phyloP scores from a whole-genome alignment of 2,888 invertebrate species.

The Stenolophus ochropezus region DNA sequence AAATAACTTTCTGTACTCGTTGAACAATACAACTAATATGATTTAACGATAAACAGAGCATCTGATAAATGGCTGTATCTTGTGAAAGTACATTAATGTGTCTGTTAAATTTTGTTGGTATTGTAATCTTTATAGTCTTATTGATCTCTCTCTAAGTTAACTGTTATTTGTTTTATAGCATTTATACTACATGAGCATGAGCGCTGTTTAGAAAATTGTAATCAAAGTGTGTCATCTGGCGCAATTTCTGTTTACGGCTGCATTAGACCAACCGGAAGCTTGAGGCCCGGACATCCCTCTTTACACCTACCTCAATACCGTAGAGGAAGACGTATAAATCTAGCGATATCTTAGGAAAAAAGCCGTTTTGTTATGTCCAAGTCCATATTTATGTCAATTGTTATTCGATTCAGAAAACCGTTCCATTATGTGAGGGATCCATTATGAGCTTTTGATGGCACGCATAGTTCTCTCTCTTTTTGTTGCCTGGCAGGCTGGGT shows the following conservation, averaged over 20 bases:
- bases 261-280: neutral
- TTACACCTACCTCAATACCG: constrained; percentile 31
- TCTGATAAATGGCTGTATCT: too few species aligned
- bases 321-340: constrained; percentile 28
- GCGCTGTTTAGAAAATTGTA: neutral
- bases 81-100: too few species aligned
- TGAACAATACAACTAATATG: too few species aligned
- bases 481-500: neutral
- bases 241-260: neutral
- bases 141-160: too few species aligned
- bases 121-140: too few species aligned
- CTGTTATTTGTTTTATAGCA: too few species aligned
- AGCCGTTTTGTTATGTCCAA: constrained; percentile 53
- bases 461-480: constrained; percentile 4
- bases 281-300: neutral
- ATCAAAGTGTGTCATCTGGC: neutral
- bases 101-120: too few species aligned
- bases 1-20: too few species aligned
- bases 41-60: too few species aligned
- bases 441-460: constrained; percentile 58
- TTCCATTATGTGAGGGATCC: constrained; percentile 56
- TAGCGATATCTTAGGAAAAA: constrained; percentile 36
- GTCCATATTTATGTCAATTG: constrained; percentile 59
- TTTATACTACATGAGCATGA: too few species aligned
- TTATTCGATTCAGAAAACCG: constrained; percentile 58